phyloP scores from a whole-genome alignment of 2,888 invertebrate genomes.

The Tipula unca region DNA sequence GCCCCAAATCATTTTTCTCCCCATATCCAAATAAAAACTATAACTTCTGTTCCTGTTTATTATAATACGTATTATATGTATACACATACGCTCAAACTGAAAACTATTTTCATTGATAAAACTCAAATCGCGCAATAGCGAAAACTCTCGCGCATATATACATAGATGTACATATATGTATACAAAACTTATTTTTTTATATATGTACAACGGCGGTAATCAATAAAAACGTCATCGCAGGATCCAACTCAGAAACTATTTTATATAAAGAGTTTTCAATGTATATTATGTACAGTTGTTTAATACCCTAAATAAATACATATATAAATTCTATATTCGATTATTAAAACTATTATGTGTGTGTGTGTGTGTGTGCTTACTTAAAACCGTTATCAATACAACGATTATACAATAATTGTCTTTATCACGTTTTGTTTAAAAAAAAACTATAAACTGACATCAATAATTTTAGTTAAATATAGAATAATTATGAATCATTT shows the following conservation, averaged over 20 bases:
- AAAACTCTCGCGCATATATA: not conserved
- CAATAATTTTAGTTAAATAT: not conserved
- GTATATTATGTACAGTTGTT: not conserved
- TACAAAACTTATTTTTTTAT: too few species aligned
- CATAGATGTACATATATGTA: not conserved
- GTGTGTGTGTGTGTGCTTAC: not conserved
- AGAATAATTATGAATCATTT: not conserved
- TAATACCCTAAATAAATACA: not conserved
- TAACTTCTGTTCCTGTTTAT: not conserved
- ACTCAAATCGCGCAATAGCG: not conserved
- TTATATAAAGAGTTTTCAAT: not conserved
- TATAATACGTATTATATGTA: not conserved
- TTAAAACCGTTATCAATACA: not conserved
- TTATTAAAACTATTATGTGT: not conserved
- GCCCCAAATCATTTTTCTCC: not conserved
- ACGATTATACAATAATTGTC: not conserved
- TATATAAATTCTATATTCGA: not conserved
- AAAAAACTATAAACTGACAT: not conserved
- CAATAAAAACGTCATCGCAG: not conserved
- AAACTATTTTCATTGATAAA: not conserved
- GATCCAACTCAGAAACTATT: not conserved
- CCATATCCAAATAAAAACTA: not conserved
- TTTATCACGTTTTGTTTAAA: not conserved
- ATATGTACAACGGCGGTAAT: not conserved
- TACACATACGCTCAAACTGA: not conserved